Evolutionary conservation across 1,140 invertebrate species (phyloP), one percentile per base, ranked within the genome.

Genomic region (Conus ventricosus): DNA sequence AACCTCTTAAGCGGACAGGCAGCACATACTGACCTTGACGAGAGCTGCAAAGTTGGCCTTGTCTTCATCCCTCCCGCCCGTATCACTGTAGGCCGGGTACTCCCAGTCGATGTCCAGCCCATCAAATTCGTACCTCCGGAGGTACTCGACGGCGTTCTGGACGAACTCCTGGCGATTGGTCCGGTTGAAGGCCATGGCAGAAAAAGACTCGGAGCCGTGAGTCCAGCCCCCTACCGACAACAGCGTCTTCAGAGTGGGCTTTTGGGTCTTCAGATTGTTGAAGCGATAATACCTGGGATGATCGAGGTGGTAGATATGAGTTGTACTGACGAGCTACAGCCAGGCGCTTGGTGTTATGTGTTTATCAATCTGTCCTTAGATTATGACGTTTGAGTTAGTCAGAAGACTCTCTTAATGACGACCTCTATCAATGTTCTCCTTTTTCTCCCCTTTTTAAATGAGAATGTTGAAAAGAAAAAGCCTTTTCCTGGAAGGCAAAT

Each of bases 211-310:
- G 0, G 98, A 98, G 11, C 98, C 98, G 95, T 99, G 98, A 93
- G 98, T 99, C 98, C 98, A 99, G 1, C 99, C 98, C 13, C 99
- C 99, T 89, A 99, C 98, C 7, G 98, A 98, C 88, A 99, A 96
- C 95, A 99, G 95, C 0, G 98, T 98, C 95, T 99, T 99, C 90
- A 99, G 93, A 82, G 97, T 97, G 92, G 98, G 98, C 95, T 99
- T 99, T 95, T 98, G 98, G 95, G 98, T 97, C 95, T 99, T 99
- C 75, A 90, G 80, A 0, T 97, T 97, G 60, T 97, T 98, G 95
- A 99, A 99, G 95, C 98, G 98, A n/a, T 98, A 97, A 95, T 99
- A 99, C 98, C 89, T 84, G 63, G 39, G 39, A 39, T 3, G 39
- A 39, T 39, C 39, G 39, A 39, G 39, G 39, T n/a, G 53, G 5